These are phyloP conservation scores for Acarapis woodi DNA, from an alignment of 1,140 invertebrate species.

Conservation along the genomic window DNA sequence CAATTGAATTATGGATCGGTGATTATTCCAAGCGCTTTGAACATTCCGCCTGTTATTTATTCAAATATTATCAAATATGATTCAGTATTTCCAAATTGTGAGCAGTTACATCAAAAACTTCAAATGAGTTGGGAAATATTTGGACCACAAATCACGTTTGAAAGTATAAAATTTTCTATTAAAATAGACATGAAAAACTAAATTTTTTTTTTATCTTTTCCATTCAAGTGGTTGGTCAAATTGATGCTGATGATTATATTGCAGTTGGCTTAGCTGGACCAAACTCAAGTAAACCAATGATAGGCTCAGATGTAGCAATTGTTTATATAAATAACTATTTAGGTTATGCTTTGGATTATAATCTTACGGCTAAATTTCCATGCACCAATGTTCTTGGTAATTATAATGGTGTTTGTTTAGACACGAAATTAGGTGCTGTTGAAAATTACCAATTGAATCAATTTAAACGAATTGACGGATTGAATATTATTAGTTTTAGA, in stretches of 20 bases:
- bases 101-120: slow-evolving; percentile 14
- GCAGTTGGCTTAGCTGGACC: slow-evolving; percentile 52
- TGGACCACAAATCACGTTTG: slow-evolving; percentile 15
- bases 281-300: slow-evolving; percentile 26
- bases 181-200: not conserved
- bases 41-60: slow-evolving; percentile 36
- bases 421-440: slow-evolving; percentile 40
- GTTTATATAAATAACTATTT: slow-evolving; percentile 33
- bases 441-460: slow-evolving; percentile 43
- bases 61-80: slow-evolving; percentile 13
- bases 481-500: slow-evolving; percentile 50
- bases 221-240: not conserved
- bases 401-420: slow-evolving; percentile 45
- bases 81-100: slow-evolving; percentile 14
- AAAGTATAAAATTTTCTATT: slow-evolving; percentile 9
- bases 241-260: slow-evolving; percentile 48
- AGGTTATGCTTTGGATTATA: slow-evolving; percentile 52
- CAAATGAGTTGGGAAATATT: slow-evolving; percentile 17
- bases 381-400: slow-evolving; percentile 23
- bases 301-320: slow-evolving; percentile 52
- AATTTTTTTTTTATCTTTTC: not conserved
- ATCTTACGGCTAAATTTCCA: slow-evolving; percentile 46
- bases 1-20: slow-evolving; percentile 69
- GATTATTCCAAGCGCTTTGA: slow-evolving; percentile 50
- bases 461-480: slow-evolving; percentile 39